A percentile compares a stretch with the other conserved stretches of the same genome.
Conservation (phyloP, 2,113 vertebrate species). For the Gymnogyps californianus region DNA sequence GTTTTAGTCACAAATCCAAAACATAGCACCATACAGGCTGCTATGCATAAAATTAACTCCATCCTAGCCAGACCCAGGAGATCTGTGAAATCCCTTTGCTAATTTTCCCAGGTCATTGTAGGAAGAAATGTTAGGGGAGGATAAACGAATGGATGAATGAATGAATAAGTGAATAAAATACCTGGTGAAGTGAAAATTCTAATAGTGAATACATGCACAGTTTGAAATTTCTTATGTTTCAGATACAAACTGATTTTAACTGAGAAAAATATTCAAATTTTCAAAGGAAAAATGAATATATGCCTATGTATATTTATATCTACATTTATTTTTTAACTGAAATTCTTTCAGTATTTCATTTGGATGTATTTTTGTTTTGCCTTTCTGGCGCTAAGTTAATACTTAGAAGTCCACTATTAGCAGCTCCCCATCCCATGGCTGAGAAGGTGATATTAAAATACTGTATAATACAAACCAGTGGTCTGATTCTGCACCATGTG, state of each 20-base stretch:
- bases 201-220: background rate
- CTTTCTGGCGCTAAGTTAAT: background rate
- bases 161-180: background rate
- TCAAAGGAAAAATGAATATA: background rate
- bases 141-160: background rate
- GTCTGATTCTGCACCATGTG: background rate
- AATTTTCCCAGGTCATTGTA: background rate
- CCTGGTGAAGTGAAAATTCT: background rate
- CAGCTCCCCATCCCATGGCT: background rate
- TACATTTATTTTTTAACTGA: background rate
- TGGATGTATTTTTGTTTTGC: background rate
- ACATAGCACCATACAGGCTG: background rate
- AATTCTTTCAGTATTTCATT: background rate
- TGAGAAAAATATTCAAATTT: background rate
- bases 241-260: background rate
- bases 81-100: background rate
- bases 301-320: background rate
- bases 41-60: background rate
- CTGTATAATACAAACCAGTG: background rate
- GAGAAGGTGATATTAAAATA: background rate
- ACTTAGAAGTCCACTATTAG: background rate
- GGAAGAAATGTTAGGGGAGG: background rate
- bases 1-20: background rate
- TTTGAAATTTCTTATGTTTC: background rate
- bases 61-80: background rate